phyloP scores from a whole-genome alignment of 1,140 invertebrate genomes.

The Hesperophylax magnus region DNA sequence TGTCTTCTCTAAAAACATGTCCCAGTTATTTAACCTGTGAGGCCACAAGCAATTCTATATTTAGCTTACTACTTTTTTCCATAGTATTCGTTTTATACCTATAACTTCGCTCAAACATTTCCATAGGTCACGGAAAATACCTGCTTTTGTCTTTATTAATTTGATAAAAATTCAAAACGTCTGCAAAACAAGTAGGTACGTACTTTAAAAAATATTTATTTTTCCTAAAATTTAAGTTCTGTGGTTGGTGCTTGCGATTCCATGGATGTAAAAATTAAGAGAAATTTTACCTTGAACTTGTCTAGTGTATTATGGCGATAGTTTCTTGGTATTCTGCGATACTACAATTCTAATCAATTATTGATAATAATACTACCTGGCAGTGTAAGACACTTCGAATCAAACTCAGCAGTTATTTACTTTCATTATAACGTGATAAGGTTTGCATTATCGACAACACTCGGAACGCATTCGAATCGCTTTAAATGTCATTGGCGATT shows the following conservation, averaged over 20 bases:
- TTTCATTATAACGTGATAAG: neutral
- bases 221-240: too few relatives aligned
- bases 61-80: too few relatives aligned
- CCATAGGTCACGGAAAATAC: too few relatives aligned
- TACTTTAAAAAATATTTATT: too few relatives aligned
- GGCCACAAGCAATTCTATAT: too few relatives aligned
- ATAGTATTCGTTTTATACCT: too few relatives aligned
- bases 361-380: neutral
- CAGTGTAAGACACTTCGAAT: neutral
- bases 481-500: conserved; percentile 49
- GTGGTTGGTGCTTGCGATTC: neutral
- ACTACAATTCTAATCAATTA: conserved; percentile 23
- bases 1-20: too few relatives aligned
- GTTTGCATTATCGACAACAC: conserved; percentile 15
- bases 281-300: conserved; percentile 37
- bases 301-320: conserved; percentile 31
- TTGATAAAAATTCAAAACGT: too few relatives aligned
- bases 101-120: too few relatives aligned
- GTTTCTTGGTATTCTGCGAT: conserved; percentile 29
- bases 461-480: conserved; percentile 34
- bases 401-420: neutral
- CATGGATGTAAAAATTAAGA: conserved; percentile 3
- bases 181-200: too few relatives aligned
- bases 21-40: too few relatives aligned
- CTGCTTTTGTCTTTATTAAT: too few relatives aligned